Evolutionary conservation across 2,113 vertebrate genomes (phyloP).

Genomic region (Spilogale gracilis): DNA sequence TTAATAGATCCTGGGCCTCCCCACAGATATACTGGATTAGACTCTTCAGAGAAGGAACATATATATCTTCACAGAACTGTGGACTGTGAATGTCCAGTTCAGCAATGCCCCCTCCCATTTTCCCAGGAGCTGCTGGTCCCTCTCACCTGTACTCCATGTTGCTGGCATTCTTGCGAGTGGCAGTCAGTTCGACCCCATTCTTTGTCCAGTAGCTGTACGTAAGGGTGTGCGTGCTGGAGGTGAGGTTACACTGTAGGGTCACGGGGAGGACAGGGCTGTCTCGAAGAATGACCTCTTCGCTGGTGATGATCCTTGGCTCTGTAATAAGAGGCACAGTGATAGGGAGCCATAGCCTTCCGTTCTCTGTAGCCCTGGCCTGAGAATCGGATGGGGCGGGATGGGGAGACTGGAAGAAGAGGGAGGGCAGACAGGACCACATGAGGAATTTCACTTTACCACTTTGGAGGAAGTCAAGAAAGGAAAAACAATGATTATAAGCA

Average conservation of each 20-base stretch:
- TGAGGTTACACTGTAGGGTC: slow-evolving; percentile 96
- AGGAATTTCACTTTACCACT: slow-evolving; percentile 84
- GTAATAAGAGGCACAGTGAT: slow-evolving; percentile 87
- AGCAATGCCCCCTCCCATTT: not conserved
- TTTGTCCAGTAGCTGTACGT: slow-evolving; percentile 96
- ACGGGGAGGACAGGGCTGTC: slow-evolving; percentile 79
- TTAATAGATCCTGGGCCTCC: not conserved
- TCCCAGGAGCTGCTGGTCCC: not conserved
- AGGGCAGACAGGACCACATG: slow-evolving; percentile 85
- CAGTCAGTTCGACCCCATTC: slow-evolving; percentile 93
- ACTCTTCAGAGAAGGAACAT: not conserved
- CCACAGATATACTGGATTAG: not conserved
- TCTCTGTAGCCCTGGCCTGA: slow-evolving; percentile 75
- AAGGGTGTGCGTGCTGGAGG: slow-evolving; percentile 91
- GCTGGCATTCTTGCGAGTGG: slow-evolving; percentile 88
- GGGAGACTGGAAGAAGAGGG: slow-evolving; percentile 79
- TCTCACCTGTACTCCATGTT: slow-evolving; percentile 93
- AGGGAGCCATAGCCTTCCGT: slow-evolving; percentile 72
- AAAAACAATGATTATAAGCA: slow-evolving; percentile 84
- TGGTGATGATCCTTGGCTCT: slow-evolving; percentile 97
- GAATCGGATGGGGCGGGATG: slow-evolving; percentile 65
- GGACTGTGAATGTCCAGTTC: not conserved
- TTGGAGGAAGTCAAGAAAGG: slow-evolving; percentile 81
- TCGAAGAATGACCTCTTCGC: slow-evolving; percentile 92
- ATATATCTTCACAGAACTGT: not conserved